Conservation (phyloP, 2,888 invertebrate genomes). For the Aphodius sticticus region DNA sequence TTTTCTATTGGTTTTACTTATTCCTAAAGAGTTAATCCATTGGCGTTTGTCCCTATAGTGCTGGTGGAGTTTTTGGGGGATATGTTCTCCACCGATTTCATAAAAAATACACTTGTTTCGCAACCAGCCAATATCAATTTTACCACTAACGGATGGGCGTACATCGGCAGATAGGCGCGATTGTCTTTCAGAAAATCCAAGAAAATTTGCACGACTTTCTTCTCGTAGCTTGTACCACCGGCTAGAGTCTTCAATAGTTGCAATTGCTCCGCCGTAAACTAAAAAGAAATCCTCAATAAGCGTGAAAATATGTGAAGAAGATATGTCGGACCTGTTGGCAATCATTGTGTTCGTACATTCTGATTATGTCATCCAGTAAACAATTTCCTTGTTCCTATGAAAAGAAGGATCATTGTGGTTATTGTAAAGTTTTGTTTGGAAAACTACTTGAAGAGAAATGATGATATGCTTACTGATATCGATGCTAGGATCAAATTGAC, state of each 20-base stretch:
- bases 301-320: background rate
- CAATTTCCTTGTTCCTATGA: conserved; percentile 7
- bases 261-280: conserved; percentile 6
- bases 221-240: conserved; percentile 28
- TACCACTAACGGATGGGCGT: conserved; percentile 37
- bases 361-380: conserved; percentile 29
- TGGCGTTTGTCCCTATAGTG: background rate
- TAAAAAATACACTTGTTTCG: conserved; percentile 27
- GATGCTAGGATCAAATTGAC: conserved; percentile 48
- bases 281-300: background rate
- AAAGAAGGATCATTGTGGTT: background rate
- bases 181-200: conserved; percentile 34
- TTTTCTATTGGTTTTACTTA: background rate
- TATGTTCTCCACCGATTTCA: background rate
- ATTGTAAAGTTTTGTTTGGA: background rate
- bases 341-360: conserved; percentile 18
- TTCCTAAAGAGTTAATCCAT: background rate
- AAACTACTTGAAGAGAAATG: background rate
- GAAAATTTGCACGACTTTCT: conserved; percentile 28
- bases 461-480: conserved; percentile 27
- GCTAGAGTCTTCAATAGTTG: background rate
- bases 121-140: conserved; percentile 34
- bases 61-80: background rate
- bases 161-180: conserved; percentile 37
- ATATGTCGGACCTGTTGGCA: conserved; percentile 20